Percentiles rank a stretch among this genome's conserved stretches.
These are phyloP conservation scores for Sardina pilchardus DNA, from an alignment of 2,113 vertebrate genomes.

Conservation along the genomic window DNA sequence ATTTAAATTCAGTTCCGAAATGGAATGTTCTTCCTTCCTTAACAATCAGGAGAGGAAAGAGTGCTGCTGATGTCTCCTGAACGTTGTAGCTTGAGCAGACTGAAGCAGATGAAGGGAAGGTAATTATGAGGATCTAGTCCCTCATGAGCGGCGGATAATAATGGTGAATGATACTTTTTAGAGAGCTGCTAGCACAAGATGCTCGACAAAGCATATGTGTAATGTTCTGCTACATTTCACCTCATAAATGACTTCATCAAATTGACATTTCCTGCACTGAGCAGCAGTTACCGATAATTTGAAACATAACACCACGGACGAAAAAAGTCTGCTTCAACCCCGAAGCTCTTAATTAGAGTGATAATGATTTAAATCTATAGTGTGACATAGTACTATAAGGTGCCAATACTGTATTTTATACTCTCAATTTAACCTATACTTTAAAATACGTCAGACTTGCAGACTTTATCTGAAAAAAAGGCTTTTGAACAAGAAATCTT, in stretches of 20 bases:
- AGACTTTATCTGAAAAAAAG: not conserved
- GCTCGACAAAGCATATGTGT: constrained; percentile 9
- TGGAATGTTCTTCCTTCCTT: not conserved
- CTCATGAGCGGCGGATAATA: not conserved
- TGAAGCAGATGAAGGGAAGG: not conserved
- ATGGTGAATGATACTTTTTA: constrained; percentile 13
- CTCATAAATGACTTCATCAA: not conserved
- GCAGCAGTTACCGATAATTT: not conserved
- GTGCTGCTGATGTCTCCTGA: not conserved
- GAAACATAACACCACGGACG: not conserved
- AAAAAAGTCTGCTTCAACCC: not conserved
- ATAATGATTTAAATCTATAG: not conserved
- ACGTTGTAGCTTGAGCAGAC: not conserved
- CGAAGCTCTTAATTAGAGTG: not conserved
- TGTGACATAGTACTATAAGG: not conserved
- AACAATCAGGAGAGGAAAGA: not conserved
- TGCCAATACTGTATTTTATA: not conserved
- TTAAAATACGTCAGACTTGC: not conserved
- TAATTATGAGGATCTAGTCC: constrained; percentile 8
- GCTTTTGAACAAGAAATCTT: not conserved
- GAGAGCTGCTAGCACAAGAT: not conserved
- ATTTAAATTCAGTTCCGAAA: not conserved
- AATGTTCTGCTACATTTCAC: constrained; percentile 14
- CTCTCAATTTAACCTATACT: not conserved
- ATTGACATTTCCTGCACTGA: constrained; percentile 7